Evolutionary conservation across 2,888 invertebrate species (phyloP).

Genomic region (Osmoderma eremita): DNA sequence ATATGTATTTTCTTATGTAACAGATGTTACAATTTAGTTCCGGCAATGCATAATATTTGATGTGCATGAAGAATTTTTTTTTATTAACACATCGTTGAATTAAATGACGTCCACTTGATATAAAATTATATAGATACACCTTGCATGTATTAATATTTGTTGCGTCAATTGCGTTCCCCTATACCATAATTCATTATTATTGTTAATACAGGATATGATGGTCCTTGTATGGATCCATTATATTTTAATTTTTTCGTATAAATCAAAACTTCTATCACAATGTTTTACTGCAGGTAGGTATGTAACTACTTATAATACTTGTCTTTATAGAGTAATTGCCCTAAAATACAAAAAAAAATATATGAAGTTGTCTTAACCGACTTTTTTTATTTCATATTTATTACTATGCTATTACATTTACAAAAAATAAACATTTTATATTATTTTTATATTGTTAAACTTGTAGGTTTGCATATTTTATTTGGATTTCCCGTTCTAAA

Average conservation of each 20-base stretch:
- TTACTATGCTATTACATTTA: too few species aligned
- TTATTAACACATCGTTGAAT: constrained; percentile 22
- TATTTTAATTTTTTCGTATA: constrained; percentile 24
- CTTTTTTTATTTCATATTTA: too few species aligned
- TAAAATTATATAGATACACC: constrained; percentile 22
- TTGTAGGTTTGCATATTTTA: too few species aligned
- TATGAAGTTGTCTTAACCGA: too few species aligned
- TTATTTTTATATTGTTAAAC: too few species aligned
- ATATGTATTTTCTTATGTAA: constrained; percentile 4
- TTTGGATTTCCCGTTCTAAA: too few species aligned
- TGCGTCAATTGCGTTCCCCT: constrained; percentile 21
- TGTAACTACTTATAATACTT: too few species aligned
- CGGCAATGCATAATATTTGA: constrained; percentile 5
- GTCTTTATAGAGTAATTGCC: too few species aligned
- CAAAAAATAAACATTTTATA: too few species aligned
- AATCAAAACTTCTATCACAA: background rate
- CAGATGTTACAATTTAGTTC: constrained; percentile 29
- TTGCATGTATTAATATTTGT: constrained; percentile 13
- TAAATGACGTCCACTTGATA: constrained; percentile 4
- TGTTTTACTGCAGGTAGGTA: too few species aligned
- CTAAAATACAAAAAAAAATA: too few species aligned
- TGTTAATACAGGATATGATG: constrained; percentile 20
- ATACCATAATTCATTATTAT: constrained; percentile 17
- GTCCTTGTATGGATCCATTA: constrained; percentile 24
- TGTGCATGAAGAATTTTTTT: constrained; percentile 18